Evolutionary conservation across 2,888 invertebrate genomes (phyloP), one percentile per base, ranked within the genome.

Genomic region (Clanis bilineata): DNA sequence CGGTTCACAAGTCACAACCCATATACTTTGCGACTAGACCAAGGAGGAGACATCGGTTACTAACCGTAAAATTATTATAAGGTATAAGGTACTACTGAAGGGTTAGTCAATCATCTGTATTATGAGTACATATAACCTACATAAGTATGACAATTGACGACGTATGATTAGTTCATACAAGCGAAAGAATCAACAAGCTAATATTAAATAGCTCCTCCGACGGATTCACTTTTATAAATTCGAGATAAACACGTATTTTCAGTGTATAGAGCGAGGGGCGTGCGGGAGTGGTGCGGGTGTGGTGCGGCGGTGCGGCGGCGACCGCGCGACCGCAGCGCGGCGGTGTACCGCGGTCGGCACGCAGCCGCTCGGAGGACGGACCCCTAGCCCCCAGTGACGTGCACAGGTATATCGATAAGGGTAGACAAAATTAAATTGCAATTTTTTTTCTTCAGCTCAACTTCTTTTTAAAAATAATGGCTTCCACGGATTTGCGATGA

Each of bases 281-380:
- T n/a, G n/a, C n/a, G n/a, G n/a, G 69, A 69, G 71, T 72, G 66
- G 68, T 65, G 72, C 68, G 77, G 70, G 72, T 66, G 74, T 67
- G 66, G 64, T 56, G 68, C 63, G 68, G 67, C 68, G 71, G 59
- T n/a, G 12, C 54, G 62, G 43, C 10, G 68, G 61, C 64, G 71
- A 74, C 78, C 80, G 74, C 77, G 74, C 64, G 73, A 67, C 79
- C 79, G 74, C 76, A 73, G 64, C 71, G 69, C 71, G 71, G 78
- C 75, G 80, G 77, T 61, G 58, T 62, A 72, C 87, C 84, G 75
- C 83, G 70, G 67, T 80, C 82, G 71, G 81, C 72, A 69, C 68
- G 66, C 63, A 55, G 69, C 72, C 76, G 64, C 64, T 70, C 67
- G 62, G 63, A 62, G 65, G 60, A 47, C 64, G 67, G 61, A 64